A percentile compares a stretch with the other conserved stretches of the same genome.
Conservation (phyloP, 2,113 vertebrate species). For the Thalassoma bifasciatum region DNA sequence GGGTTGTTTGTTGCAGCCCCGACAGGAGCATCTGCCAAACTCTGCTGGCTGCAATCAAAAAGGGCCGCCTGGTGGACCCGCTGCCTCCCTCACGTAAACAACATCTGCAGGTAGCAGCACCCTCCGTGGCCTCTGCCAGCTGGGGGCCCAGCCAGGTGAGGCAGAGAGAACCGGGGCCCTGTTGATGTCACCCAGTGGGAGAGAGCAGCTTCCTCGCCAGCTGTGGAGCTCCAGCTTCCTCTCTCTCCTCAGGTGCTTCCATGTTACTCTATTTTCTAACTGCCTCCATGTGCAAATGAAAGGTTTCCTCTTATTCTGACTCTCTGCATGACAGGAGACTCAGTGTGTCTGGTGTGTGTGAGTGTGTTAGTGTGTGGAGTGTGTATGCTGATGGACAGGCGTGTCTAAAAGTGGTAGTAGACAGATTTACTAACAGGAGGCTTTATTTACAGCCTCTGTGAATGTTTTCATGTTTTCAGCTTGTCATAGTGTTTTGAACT, state of each 20-base stretch:
- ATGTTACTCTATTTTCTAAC: neutral
- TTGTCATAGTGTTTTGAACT: neutral
- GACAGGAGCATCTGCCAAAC: constrained; percentile 30
- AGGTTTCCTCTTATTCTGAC: neutral
- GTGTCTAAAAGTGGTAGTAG: neutral
- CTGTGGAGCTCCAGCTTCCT: constrained; percentile 28
- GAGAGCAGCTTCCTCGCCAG: constrained; percentile 17
- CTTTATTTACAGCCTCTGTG: neutral
- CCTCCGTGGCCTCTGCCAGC: constrained; percentile 33
- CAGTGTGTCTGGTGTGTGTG: neutral
- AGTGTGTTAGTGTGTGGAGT: no score
- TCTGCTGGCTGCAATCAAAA: constrained; percentile 25
- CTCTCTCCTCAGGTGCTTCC: neutral
- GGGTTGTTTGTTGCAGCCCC: constrained; percentile 1
- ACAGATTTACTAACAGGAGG: neutral
- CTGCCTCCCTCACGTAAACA: constrained; percentile 51
- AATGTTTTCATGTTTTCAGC: no score
- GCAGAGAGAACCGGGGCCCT: no score
- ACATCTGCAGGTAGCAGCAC: constrained; percentile 33
- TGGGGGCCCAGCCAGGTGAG: constrained; percentile 30
- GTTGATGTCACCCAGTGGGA: constrained; percentile 14
- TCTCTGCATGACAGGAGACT: neutral
- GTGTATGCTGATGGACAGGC: no score
- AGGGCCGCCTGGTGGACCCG: constrained; percentile 16
- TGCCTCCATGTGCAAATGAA: no score